These are phyloP conservation scores for Ptychodera flava DNA, from an alignment of 35 echinoderm and acorn worm genomes.

Conservation along the genomic window DNA sequence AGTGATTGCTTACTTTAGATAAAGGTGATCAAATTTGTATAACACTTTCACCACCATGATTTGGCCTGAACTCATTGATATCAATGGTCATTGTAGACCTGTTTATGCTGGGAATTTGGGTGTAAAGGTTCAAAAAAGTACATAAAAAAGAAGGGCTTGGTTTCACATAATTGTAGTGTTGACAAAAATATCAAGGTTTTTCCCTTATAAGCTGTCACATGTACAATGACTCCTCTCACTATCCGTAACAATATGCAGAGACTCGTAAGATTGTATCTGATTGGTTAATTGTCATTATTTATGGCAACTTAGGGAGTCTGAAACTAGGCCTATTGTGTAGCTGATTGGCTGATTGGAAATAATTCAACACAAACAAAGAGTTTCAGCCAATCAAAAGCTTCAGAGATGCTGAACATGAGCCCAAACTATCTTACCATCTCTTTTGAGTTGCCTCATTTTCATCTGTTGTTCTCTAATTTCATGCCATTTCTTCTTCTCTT, in stretches of 20 bases:
- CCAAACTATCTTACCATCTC: slow-evolving; percentile 34
- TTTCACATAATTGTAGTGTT: no score
- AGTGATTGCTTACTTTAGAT: no score
- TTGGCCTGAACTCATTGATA: no score
- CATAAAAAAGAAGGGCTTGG: no score
- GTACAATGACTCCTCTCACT: no score
- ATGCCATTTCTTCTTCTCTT: slow-evolving; percentile 76
- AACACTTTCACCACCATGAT: no score
- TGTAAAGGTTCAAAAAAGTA: no score
- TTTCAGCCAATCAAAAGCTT: background rate
- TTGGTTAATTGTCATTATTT: background rate
- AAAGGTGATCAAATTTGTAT: no score
- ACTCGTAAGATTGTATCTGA: background rate
- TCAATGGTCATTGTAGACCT: no score
- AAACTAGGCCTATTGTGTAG: background rate
- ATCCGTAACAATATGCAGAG: background rate
- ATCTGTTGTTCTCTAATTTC: slow-evolving; percentile 68
- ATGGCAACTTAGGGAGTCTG: background rate
- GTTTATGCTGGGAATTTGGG: no score
- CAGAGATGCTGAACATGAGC: background rate
- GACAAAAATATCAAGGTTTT: no score
- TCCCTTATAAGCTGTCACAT: no score
- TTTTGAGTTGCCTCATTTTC: slow-evolving; percentile 51
- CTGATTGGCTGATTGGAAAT: background rate
- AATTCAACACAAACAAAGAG: background rate